These are phyloP conservation scores for Tenthredo amoena DNA, from an alignment of 2,888 invertebrate genomes.

Conservation along the genomic window DNA sequence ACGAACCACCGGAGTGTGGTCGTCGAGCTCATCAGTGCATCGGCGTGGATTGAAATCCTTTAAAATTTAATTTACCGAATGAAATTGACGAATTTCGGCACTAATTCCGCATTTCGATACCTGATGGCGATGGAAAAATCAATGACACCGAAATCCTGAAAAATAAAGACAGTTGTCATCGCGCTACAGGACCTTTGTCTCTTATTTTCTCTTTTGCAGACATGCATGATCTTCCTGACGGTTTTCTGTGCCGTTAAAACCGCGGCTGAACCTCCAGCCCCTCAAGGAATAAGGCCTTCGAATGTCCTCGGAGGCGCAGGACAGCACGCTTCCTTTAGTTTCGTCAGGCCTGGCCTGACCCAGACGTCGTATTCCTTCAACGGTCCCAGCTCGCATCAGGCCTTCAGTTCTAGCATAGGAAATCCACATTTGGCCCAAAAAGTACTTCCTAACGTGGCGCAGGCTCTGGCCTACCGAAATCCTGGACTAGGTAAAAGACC, in stretches of 20 bases:
- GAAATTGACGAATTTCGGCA: neutral
- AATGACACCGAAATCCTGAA: neutral
- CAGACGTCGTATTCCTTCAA: conserved; percentile 73
- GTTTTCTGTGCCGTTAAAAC: conserved; percentile 54
- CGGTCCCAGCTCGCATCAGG: conserved; percentile 73
- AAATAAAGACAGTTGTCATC: neutral
- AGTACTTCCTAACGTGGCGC: conserved; percentile 70
- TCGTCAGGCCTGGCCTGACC: conserved; percentile 72
- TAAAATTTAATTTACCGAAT: neutral
- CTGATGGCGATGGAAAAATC: too few relatives aligned
- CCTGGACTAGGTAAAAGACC: conserved; percentile 68
- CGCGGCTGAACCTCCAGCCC: conserved; percentile 60
- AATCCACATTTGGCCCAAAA: conserved; percentile 70
- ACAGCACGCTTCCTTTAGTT: conserved; percentile 74
- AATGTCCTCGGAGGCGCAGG: conserved; percentile 71
- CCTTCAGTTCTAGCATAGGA: conserved; percentile 72
- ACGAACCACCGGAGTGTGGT: neutral
- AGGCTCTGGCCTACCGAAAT: conserved; percentile 71
- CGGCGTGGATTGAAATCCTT: neutral
- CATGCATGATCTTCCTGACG: conserved; percentile 56
- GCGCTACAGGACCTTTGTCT: neutral
- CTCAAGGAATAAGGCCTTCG: conserved; percentile 66
- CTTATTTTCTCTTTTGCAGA: conserved; percentile 60
- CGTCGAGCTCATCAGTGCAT: neutral
- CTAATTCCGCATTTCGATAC: neutral